These are phyloP conservation scores for Cinclus cinclus DNA, from an alignment of 2,113 vertebrate species.

Conservation along the genomic window DNA sequence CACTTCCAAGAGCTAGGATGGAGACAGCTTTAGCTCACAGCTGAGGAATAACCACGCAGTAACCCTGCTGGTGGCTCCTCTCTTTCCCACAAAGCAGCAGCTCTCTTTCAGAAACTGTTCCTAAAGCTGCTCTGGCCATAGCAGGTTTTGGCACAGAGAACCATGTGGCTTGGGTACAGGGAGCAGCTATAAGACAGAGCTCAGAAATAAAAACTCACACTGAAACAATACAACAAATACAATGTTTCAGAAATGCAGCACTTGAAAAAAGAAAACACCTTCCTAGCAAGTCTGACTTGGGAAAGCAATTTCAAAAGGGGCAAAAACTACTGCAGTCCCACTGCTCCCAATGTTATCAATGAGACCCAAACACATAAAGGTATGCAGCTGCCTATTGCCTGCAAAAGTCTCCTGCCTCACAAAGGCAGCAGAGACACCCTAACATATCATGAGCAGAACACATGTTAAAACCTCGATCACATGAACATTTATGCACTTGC, in stretches of 20 bases:
- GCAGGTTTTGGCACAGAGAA: not conserved
- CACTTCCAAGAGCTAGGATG: not conserved
- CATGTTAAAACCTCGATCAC: not conserved
- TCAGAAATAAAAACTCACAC: not conserved
- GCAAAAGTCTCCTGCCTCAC: not conserved
- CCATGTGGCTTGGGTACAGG: not conserved
- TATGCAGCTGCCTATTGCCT: not conserved
- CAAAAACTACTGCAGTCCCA: not conserved
- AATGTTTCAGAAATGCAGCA: not conserved
- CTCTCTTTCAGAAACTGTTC: not conserved
- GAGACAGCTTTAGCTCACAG: not conserved
- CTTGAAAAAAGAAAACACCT: not conserved
- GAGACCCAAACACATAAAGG: not conserved
- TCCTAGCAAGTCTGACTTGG: not conserved
- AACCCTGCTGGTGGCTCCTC: not conserved
- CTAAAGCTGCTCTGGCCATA: not conserved
- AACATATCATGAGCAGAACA: not conserved
- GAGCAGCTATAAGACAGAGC: not conserved
- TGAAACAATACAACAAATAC: not conserved
- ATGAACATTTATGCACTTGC: not conserved
- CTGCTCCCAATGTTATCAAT: not conserved
- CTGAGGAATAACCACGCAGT: not conserved
- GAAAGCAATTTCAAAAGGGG: not conserved
- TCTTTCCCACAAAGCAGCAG: not conserved
- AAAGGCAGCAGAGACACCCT: not conserved